Base-by-base conservation (phyloP, 2,888 invertebrate species). In the Eupithecia dodoneata region DNA sequence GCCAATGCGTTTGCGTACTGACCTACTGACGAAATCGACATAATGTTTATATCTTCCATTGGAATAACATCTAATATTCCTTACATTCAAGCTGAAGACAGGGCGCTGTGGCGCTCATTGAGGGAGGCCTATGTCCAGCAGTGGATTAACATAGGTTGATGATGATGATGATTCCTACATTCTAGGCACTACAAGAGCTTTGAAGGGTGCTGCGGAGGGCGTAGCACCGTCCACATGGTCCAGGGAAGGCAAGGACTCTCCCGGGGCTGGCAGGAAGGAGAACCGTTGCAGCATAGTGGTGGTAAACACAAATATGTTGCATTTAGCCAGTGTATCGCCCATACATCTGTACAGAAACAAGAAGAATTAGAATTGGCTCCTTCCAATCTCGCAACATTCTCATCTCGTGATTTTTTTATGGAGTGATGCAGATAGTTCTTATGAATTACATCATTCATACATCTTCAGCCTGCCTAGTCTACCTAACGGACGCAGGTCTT, bases 211-310 rank as follows among this genome's bases (percentile, higher is more conserved):
- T 0, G 97, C 97, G 1, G 97, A 96, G 0, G 98, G 96, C 0
- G 98, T 98, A 0, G 97, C 97, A 0, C 98, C 98, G 86, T 98
- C 98, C 0, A 97, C 93, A 66, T 97, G 96, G 45, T 96, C 96
- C 30, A 96, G 92, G 4, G 96, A 95, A 0, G 98, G 98, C 77
- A 96, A 90, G 0, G 94, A 90, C 79, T 96, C 96, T 0, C 96
- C 97, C 0, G 97, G 96, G 1, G 96, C 96, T 0, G 96, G 92
- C 2, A 96, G 89, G 85, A 98, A 97, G 5, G 96, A 96, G 83
- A 97, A 98, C 83, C 95, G 96, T 89, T 98, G 98, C 82, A 98
- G 91, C 83, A 98, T 92, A 0, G 97, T 95, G 0, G 97, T 96
- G 0, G 96, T 96, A 84, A 98, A 97, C 52, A 98, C 89, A 86